Evolutionary conservation across 1,140 invertebrate genomes (phyloP).

Genomic region (Euborellia annulipes): DNA sequence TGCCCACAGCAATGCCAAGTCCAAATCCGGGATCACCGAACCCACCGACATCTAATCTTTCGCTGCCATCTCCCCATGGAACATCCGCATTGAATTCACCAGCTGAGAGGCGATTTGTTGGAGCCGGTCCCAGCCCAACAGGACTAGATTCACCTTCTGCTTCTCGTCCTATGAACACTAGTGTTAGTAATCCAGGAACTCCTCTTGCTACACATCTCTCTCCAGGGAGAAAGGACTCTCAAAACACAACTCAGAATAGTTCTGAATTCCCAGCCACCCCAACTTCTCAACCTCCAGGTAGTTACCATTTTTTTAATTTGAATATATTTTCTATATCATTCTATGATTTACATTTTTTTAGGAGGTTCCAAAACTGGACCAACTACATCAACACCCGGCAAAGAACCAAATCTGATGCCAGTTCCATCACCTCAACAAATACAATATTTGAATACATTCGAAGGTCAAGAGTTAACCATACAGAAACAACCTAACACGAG

Average conservation of each 20-base stretch:
- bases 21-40: constrained; percentile 53
- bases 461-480: constrained; percentile 91
- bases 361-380: constrained; percentile 18
- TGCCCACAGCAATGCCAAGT: constrained; percentile 59
- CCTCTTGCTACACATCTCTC: constrained; percentile 33
- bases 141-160: constrained; percentile 33
- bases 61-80: constrained; percentile 49
- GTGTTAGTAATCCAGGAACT: constrained; percentile 52
- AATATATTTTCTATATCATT: not conserved
- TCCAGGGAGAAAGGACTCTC: constrained; percentile 23
- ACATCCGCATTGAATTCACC: constrained; percentile 53
- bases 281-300: constrained; percentile 30
- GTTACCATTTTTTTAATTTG: constrained; percentile 2
- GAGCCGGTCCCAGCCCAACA: constrained; percentile 46
- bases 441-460: constrained; percentile 87
- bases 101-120: constrained; percentile 33
- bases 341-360: not conserved
- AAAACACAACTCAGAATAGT: constrained; percentile 18
- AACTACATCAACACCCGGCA: constrained; percentile 32
- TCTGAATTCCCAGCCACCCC: constrained; percentile 23
- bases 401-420: constrained; percentile 86
- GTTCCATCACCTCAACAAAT: constrained; percentile 93
- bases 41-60: constrained; percentile 52
- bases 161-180: constrained; percentile 27
- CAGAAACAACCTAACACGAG: constrained; percentile 91